Evolutionary conservation across 2,797 vertebrate genomes (phyloP).

Genomic region (Furcifer pardalis): DNA sequence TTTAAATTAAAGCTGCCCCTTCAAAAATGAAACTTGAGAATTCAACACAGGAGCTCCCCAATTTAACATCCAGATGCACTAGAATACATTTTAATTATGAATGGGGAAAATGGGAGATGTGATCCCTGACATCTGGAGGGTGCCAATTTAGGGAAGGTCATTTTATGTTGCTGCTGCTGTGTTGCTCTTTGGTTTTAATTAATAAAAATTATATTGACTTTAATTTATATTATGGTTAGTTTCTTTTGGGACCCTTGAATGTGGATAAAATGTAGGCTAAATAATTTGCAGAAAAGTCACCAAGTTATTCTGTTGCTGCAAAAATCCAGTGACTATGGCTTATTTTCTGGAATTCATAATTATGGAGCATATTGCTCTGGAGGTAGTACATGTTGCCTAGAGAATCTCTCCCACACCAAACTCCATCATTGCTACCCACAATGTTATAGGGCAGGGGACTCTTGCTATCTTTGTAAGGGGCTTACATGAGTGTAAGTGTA

Average conservation of each 20-base stretch:
- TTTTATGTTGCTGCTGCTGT: background rate
- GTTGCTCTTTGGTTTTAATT: background rate
- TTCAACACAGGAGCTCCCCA: accelerated
- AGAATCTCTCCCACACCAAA: too few relatives aligned
- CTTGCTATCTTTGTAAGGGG: too few relatives aligned
- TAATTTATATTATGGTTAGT: background rate
- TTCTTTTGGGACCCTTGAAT: background rate
- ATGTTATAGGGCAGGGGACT: too few relatives aligned
- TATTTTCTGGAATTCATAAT: too few relatives aligned
- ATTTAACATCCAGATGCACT: background rate
- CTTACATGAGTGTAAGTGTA: too few relatives aligned
- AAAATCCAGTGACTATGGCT: background rate
- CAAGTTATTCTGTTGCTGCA: background rate
- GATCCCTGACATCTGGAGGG: background rate
- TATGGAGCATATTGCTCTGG: too few relatives aligned
- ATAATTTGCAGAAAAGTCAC: background rate
- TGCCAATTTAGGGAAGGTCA: background rate
- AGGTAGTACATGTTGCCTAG: too few relatives aligned
- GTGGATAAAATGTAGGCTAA: background rate
- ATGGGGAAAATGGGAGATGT: background rate
- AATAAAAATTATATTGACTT: background rate
- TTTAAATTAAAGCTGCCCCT: background rate
- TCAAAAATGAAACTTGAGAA: background rate
- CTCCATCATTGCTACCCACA: too few relatives aligned
- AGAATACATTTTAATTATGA: background rate